phyloP scores from a whole-genome alignment of 1,140 invertebrate genomes.

The Psix sp. region DNA sequence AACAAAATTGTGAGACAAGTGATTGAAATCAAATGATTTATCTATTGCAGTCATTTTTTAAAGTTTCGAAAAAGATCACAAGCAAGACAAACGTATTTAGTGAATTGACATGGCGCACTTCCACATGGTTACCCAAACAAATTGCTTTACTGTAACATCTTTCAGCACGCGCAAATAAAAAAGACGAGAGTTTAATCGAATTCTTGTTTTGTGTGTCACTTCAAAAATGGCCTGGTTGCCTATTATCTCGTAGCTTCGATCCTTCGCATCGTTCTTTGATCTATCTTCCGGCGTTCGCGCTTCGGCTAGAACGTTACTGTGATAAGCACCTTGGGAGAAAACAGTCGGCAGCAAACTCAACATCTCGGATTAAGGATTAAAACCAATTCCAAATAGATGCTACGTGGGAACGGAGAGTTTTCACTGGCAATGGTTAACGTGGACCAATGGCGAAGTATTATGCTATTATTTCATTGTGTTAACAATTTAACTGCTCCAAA shows the following conservation, averaged over 20 bases:
- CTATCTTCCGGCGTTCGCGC: constrained; percentile 49
- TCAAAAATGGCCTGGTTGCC: constrained; percentile 50
- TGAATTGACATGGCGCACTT: constrained; percentile 45
- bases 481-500: constrained; percentile 48
- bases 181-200: constrained; percentile 46
- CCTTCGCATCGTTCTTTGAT: constrained; percentile 54
- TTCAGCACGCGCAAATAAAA: constrained; percentile 36
- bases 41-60: neutral
- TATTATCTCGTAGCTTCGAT: constrained; percentile 53
- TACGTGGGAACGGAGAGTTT: constrained; percentile 70
- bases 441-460: constrained; percentile 33
- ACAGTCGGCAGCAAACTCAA: constrained; percentile 74
- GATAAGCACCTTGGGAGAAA: constrained; percentile 75
- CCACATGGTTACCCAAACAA: constrained; percentile 54
- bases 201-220: constrained; percentile 55
- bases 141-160: constrained; percentile 41
- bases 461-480: constrained; percentile 58
- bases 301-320: constrained; percentile 62
- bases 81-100: constrained; percentile 40
- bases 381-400: constrained; percentile 73
- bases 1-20: no score
- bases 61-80: constrained; percentile 14
- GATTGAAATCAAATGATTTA: neutral
- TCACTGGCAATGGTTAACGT: constrained; percentile 44
- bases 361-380: constrained; percentile 75